These are phyloP conservation scores for Epiblema foenella DNA, from an alignment of 2,888 invertebrate species.

Conservation along the genomic window DNA sequence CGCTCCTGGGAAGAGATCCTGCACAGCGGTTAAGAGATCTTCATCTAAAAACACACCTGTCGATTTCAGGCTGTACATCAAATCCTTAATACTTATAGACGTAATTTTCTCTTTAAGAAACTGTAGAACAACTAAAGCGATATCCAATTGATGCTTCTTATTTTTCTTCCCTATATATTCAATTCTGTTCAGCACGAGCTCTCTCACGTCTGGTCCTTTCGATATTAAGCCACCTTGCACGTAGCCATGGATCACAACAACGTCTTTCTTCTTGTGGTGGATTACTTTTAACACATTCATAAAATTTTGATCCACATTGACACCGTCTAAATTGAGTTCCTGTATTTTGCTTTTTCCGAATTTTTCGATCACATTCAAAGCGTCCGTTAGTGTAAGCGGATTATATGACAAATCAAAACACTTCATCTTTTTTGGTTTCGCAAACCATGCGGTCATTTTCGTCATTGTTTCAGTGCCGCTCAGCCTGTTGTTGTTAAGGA, in stretches of 20 bases:
- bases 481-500: slow-evolving; percentile 53
- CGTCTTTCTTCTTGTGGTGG: slow-evolving; percentile 49
- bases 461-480: slow-evolving; percentile 47
- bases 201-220: slow-evolving; percentile 50
- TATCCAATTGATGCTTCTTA: slow-evolving; percentile 56
- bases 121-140: slow-evolving; percentile 54
- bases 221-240: slow-evolving; percentile 47
- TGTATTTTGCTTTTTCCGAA: slow-evolving; percentile 4
- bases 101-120: slow-evolving; percentile 50
- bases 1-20: background rate
- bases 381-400: slow-evolving; percentile 10
- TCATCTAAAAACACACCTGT: slow-evolving; percentile 52
- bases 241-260: slow-evolving; percentile 56
- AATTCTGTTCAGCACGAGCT: slow-evolving; percentile 57
- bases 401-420: slow-evolving; percentile 14
- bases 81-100: slow-evolving; percentile 49
- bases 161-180: slow-evolving; percentile 54
- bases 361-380: background rate
- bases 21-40: slow-evolving; percentile 36
- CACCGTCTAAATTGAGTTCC: slow-evolving; percentile 28
- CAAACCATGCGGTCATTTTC: slow-evolving; percentile 45
- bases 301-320: slow-evolving; percentile 57
- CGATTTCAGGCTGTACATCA: slow-evolving; percentile 48
- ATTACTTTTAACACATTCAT: slow-evolving; percentile 49
- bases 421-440: slow-evolving; percentile 1